Evolutionary conservation across 2,797 vertebrate species (phyloP).

Genomic region (Eospalax fontanierii): DNA sequence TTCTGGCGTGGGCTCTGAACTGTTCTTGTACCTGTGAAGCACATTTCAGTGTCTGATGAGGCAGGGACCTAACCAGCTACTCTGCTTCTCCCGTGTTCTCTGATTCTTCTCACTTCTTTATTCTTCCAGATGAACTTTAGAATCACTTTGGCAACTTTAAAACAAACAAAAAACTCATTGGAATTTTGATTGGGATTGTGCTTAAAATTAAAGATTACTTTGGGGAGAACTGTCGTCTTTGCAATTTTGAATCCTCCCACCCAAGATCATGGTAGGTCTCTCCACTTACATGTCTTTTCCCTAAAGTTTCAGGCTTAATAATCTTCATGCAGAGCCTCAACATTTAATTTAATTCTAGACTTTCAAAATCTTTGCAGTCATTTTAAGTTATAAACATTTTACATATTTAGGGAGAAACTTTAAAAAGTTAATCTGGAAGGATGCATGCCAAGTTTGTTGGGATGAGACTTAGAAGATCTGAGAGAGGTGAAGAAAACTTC

Average conservation of each 20-base stretch:
- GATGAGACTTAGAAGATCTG: background rate
- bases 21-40: background rate
- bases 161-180: constrained; percentile 50
- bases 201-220: constrained; percentile 76
- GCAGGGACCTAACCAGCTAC: background rate
- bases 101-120: constrained; percentile 66
- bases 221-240: constrained; percentile 66
- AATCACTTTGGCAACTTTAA: constrained; percentile 73
- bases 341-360: constrained; percentile 44
- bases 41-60: too few relatives aligned
- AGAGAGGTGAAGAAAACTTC: constrained; percentile 4
- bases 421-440: constrained; percentile 53
- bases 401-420: constrained; percentile 32
- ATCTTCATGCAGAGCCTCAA: background rate
- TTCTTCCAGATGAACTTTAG: constrained; percentile 78
- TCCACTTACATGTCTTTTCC: constrained; percentile 7
- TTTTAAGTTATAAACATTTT: constrained; percentile 49
- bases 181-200: constrained; percentile 72
- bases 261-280: constrained; percentile 72
- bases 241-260: constrained; percentile 71
- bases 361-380: constrained; percentile 2
- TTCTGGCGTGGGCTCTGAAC: background rate
- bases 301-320: constrained; percentile 19
- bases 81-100: constrained; percentile 4
- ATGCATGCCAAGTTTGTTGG: constrained; percentile 10